Evolutionary conservation across 2,797 vertebrate species (phyloP).

Genomic region (Rhinella marina): DNA sequence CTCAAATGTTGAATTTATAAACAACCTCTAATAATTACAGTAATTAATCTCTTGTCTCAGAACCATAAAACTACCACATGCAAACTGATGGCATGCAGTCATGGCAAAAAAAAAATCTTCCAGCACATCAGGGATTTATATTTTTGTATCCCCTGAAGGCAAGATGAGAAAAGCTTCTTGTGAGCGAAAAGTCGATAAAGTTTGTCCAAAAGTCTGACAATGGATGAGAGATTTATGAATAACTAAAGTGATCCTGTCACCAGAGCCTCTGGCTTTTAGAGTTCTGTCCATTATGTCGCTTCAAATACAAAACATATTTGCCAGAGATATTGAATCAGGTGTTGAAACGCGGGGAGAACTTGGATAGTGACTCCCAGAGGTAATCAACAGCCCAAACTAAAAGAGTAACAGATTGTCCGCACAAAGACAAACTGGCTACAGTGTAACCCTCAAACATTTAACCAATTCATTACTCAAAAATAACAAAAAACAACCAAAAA

Average conservation of each 20-base stretch:
- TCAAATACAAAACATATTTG: slow-evolving; percentile 20
- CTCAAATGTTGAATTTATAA: slow-evolving; percentile 15
- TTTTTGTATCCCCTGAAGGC: neutral
- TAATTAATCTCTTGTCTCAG: slow-evolving; percentile 15
- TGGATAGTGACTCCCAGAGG: neutral
- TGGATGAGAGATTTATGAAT: slow-evolving; percentile 25
- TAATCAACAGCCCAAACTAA: neutral
- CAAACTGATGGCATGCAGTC: slow-evolving; percentile 7
- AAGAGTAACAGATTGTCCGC: neutral
- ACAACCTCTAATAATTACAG: slow-evolving; percentile 5
- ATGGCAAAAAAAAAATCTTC: neutral
- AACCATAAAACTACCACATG: slow-evolving; percentile 7
- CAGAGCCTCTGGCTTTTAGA: neutral
- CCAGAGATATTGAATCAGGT: neutral
- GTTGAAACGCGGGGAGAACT: neutral
- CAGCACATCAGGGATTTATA: neutral
- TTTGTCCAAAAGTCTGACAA: slow-evolving; percentile 14
- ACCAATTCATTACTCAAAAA: neutral
- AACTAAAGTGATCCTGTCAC: slow-evolving; percentile 17
- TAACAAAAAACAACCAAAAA: neutral
- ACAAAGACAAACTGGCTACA: neutral
- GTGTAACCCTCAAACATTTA: neutral
- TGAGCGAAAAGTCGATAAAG: neutral
- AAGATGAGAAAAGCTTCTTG: neutral
- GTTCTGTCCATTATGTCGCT: slow-evolving; percentile 16